Base-by-base conservation (phyloP, 2,888 invertebrate species). In the Hypena proboscidalis region DNA sequence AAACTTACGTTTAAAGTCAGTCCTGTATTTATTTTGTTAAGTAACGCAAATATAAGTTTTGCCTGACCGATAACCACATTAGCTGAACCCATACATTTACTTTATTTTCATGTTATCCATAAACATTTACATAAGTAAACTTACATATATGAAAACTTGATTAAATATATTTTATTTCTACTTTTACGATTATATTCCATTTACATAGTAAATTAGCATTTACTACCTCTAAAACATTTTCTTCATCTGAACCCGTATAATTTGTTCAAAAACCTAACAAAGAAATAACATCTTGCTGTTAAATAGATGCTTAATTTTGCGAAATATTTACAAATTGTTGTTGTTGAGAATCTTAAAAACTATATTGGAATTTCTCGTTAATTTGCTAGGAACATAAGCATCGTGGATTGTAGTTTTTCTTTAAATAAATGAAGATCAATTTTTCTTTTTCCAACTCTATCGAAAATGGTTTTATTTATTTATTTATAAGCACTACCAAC, bases 381-480 rank as follows among this genome's bases (percentile, higher is more conserved):
- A 36, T 44, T 56, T 39, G 23, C 11, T 4, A 6, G 13, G 36
- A 52, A 40, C 34, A 33, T 11, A 17, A 29, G 4, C 27, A 31
- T 17, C 36, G 21, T 20, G 9, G 5, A 31, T 17, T 25, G 23
- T 22, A 34, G n/a, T 36, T 15, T 35, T 19, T 30, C 26, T 37
- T 25, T 17, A 35, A 49, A 43, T 43, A 46, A 42, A 56, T 53
- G 37, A 35, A 47, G 39, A 11, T 10, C 4, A 1, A 3, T 14
- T 29, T 27, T n/a, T 34, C 13, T 42, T 32, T 8, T 14, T 26
- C 32, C 27, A n/a, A 4, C 0, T 7, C 3, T 1, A 9, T 4
- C 9, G n/a, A n/a, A n/a, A n/a, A n/a, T n/a, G n/a, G n/a, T n/a
- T n/a, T n/a, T n/a, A n/a, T n/a, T n/a, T n/a, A n/a, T n/a, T n/a